These are phyloP conservation scores for Thumatha senex DNA, from an alignment of 2,888 invertebrate genomes.

Conservation along the genomic window DNA sequence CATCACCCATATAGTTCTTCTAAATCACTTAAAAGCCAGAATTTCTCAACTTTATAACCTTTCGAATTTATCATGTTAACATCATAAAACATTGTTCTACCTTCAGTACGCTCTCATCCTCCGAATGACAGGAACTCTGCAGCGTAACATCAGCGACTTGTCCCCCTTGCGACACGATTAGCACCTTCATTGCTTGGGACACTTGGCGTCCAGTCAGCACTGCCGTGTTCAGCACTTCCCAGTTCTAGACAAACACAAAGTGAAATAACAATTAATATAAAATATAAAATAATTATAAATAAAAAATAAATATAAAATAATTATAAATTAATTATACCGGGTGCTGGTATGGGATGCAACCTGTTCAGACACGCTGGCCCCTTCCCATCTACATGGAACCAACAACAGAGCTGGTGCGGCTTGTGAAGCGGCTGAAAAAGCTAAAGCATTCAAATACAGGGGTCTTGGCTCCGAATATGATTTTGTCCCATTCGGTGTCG, in stretches of 20 bases:
- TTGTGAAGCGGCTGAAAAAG: too few species aligned
- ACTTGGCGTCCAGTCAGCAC: conserved; percentile 97
- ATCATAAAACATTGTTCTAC: conserved; percentile 72
- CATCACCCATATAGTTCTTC: too few species aligned
- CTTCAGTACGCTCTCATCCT: conserved; percentile 98
- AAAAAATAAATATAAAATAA: neutral
- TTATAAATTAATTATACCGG: neutral
- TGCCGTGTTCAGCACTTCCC: conserved; percentile 97
- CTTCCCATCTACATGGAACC: too few species aligned
- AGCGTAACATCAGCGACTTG: conserved; percentile 97
- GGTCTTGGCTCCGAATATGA: too few species aligned
- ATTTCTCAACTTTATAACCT: too few species aligned
- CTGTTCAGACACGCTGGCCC: too few species aligned
- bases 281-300: neutral
- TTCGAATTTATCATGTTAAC: too few species aligned
- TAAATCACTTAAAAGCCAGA: too few species aligned
- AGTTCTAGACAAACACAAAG: conserved; percentile 85
- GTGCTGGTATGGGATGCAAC: neutral
- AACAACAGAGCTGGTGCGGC: too few species aligned
- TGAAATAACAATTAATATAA: neutral
- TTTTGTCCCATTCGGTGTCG: too few species aligned
- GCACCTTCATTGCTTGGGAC: conserved; percentile 97
- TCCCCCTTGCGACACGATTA: conserved; percentile 96
- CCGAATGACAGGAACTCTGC: conserved; percentile 96
- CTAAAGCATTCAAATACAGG: too few species aligned